Evolutionary conservation across 2,113 vertebrate species (phyloP).

Genomic region (Dromiciops gliroides): DNA sequence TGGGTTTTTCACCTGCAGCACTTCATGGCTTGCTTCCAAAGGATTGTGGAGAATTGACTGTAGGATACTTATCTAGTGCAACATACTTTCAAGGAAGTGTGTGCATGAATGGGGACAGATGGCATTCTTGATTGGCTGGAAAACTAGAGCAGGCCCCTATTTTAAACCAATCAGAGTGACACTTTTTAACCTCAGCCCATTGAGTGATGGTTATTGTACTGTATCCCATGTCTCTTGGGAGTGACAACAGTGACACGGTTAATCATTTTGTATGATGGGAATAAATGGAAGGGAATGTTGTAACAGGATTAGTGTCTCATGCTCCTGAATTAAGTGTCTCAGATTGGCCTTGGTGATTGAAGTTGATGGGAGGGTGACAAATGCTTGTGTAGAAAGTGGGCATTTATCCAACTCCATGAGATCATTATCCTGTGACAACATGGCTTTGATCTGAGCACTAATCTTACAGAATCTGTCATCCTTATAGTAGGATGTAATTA

Average conservation of each 20-base stretch:
- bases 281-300: slow-evolving; percentile 55
- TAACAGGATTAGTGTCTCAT: slow-evolving; percentile 63
- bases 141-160: slow-evolving; percentile 60
- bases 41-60: neutral
- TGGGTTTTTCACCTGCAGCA: slow-evolving; percentile 12
- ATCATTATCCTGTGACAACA: neutral
- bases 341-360: slow-evolving; percentile 52
- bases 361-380: slow-evolving; percentile 66
- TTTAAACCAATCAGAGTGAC: slow-evolving; percentile 70
- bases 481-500: slow-evolving; percentile 24
- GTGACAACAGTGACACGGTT: slow-evolving; percentile 65
- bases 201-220: slow-evolving; percentile 29
- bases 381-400: slow-evolving; percentile 44
- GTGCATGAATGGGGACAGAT: slow-evolving; percentile 58
- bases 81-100: neutral
- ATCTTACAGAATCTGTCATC: slow-evolving; percentile 42
- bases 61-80: slow-evolving; percentile 1
- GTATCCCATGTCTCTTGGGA: slow-evolving; percentile 54
- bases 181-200: slow-evolving; percentile 66
- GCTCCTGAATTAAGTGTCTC: slow-evolving; percentile 67
- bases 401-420: slow-evolving; percentile 51
- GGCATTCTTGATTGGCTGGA: slow-evolving; percentile 60
- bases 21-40: slow-evolving; percentile 47
- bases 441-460: neutral
- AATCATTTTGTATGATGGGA: slow-evolving; percentile 72